These are phyloP conservation scores for Bellardia pandia DNA, from an alignment of 2,888 invertebrate genomes.

Conservation along the genomic window DNA sequence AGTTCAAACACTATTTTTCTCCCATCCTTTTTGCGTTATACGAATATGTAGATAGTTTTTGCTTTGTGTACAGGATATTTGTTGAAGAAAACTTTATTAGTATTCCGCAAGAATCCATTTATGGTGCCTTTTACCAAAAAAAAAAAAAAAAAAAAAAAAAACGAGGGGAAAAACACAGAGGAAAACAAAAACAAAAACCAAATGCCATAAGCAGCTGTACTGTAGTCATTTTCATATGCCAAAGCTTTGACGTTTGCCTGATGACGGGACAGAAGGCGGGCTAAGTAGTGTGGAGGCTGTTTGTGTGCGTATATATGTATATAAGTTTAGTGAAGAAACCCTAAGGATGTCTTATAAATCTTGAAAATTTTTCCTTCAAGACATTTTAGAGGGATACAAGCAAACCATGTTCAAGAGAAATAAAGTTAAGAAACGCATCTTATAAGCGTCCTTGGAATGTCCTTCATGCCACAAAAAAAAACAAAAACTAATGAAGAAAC, in stretches of 20 bases:
- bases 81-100: constrained; percentile 75
- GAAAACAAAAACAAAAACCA: background rate
- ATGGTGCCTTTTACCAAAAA: constrained; percentile 65
- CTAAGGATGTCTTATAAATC: constrained; percentile 69
- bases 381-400: constrained; percentile 40
- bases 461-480: constrained; percentile 65
- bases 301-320: constrained; percentile 20
- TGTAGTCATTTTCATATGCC: constrained; percentile 59
- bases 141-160: constrained; percentile 21
- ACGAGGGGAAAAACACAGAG: background rate
- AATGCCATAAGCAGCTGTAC: constrained; percentile 63
- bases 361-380: constrained; percentile 58
- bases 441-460: constrained; percentile 76
- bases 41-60: constrained; percentile 26
- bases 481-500: background rate
- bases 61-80: constrained; percentile 68
- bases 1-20: constrained; percentile 17
- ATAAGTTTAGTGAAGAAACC: constrained; percentile 50
- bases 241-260: constrained; percentile 65
- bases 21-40: constrained; percentile 27
- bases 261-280: constrained; percentile 4
- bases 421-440: constrained; percentile 57
- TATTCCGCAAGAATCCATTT: constrained; percentile 76
- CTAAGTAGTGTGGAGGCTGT: background rate
- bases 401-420: constrained; percentile 34